phyloP scores from a whole-genome alignment of 2,888 invertebrate species.

The Drosophila eohydei region DNA sequence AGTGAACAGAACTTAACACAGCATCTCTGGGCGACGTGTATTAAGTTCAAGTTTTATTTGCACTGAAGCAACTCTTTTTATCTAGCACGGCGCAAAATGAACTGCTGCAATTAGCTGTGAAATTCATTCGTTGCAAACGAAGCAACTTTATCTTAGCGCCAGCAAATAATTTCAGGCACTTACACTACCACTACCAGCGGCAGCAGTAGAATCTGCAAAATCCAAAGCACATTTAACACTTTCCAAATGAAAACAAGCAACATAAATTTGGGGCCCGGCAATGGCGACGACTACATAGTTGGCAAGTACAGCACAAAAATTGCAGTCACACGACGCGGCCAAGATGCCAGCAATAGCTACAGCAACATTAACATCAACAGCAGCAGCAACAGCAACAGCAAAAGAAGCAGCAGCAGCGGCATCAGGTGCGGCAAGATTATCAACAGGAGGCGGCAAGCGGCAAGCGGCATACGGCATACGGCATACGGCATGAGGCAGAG shows the following conservation, averaged over 20 bases:
- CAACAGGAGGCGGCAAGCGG: slow-evolving; percentile 14
- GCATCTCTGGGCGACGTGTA: slow-evolving; percentile 1
- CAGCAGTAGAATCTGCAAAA: slow-evolving; percentile 45
- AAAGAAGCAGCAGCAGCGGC: slow-evolving; percentile 37
- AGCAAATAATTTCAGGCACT: slow-evolving; percentile 48
- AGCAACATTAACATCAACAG: slow-evolving; percentile 5
- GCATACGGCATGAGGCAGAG: neutral
- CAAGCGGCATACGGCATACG: no score
- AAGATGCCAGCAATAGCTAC: slow-evolving; percentile 29
- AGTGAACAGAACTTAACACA: no score
- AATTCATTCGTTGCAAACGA: slow-evolving; percentile 49
- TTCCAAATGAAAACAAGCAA: slow-evolving; percentile 71
- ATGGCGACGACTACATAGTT: slow-evolving; percentile 25
- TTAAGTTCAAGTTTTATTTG: slow-evolving; percentile 31
- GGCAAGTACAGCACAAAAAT: slow-evolving; percentile 46
- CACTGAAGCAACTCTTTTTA: slow-evolving; percentile 20
- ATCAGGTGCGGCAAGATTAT: slow-evolving; percentile 67
- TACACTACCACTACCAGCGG: slow-evolving; percentile 1
- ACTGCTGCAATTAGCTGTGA: slow-evolving; percentile 68
- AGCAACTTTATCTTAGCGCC: slow-evolving; percentile 56
- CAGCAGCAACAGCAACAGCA: slow-evolving; percentile 17
- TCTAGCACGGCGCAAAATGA: slow-evolving; percentile 40
- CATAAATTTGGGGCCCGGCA: slow-evolving; percentile 60
- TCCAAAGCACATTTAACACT: slow-evolving; percentile 74
- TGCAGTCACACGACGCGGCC: slow-evolving; percentile 42